Evolutionary conservation across 2,797 vertebrate genomes (phyloP).

Genomic region (Spinus olivaceus): DNA sequence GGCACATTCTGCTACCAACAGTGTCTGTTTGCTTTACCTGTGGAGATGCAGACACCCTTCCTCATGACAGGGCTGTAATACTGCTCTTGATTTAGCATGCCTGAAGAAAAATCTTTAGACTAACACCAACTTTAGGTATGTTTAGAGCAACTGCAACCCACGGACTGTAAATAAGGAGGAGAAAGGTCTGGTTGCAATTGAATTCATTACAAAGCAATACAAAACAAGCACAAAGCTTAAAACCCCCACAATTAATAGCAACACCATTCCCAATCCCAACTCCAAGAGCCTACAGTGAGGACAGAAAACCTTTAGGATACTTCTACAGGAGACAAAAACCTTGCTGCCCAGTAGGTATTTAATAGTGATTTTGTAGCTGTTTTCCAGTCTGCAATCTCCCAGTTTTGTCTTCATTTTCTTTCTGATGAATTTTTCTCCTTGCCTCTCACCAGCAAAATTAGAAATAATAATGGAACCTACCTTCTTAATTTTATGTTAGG

Average conservation of each 20-base stretch:
- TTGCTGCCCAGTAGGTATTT: background rate
- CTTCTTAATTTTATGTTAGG: background rate
- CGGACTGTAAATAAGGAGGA: background rate
- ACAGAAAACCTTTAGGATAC: background rate
- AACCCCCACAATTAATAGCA: background rate
- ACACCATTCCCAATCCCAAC: background rate
- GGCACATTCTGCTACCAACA: slow-evolving; percentile 21
- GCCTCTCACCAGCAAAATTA: background rate
- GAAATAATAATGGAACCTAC: background rate
- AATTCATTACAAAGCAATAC: background rate
- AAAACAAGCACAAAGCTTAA: background rate
- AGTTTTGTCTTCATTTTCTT: background rate
- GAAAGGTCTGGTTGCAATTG: background rate
- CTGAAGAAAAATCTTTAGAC: background rate
- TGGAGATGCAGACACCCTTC: background rate
- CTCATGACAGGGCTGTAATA: background rate
- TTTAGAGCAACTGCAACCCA: background rate
- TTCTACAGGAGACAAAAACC: background rate
- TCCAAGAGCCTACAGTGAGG: background rate
- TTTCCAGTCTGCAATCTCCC: background rate
- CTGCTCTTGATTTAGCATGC: background rate
- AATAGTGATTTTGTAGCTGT: background rate
- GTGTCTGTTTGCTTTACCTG: background rate
- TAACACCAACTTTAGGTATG: background rate
- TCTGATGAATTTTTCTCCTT: background rate